Conservation (phyloP, 2,113 vertebrate species). For the Pachyramphus minor region DNA sequence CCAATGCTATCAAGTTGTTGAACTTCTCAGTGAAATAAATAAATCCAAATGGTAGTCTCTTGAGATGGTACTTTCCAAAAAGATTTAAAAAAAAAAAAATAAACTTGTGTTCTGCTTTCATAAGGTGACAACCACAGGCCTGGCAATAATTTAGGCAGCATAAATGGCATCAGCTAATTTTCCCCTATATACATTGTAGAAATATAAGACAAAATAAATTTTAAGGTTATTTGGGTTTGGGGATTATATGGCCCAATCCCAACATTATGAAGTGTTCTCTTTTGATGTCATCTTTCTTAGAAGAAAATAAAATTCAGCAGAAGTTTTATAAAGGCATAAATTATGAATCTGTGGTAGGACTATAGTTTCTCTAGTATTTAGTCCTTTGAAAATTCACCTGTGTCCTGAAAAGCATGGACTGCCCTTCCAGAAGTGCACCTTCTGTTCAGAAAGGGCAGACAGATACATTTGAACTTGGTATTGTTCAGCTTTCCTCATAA, state of each 20-base stretch:
- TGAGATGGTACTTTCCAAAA: background rate
- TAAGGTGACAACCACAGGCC: background rate
- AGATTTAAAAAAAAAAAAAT: background rate
- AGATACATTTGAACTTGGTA: background rate
- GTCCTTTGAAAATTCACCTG: background rate
- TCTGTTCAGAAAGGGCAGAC: background rate
- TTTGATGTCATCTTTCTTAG: background rate
- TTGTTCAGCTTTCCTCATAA: background rate
- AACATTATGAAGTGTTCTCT: background rate
- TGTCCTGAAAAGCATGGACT: background rate
- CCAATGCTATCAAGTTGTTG: background rate
- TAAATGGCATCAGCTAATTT: background rate
- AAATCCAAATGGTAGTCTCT: background rate
- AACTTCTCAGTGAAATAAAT: background rate
- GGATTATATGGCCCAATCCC: background rate
- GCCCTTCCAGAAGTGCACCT: background rate
- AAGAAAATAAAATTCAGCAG: background rate
- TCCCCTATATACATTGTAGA: background rate
- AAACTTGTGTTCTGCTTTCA: background rate
- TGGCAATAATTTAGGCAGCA: background rate
- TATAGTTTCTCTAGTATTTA: background rate
- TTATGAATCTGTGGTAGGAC: background rate
- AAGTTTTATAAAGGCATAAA: background rate
- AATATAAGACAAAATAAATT: background rate
- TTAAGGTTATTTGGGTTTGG: background rate